A percentile compares a stretch with the other conserved stretches of the same genome.
phyloP scores from a whole-genome alignment of 2,113 vertebrate genomes.

The Otocyon megalotis region DNA sequence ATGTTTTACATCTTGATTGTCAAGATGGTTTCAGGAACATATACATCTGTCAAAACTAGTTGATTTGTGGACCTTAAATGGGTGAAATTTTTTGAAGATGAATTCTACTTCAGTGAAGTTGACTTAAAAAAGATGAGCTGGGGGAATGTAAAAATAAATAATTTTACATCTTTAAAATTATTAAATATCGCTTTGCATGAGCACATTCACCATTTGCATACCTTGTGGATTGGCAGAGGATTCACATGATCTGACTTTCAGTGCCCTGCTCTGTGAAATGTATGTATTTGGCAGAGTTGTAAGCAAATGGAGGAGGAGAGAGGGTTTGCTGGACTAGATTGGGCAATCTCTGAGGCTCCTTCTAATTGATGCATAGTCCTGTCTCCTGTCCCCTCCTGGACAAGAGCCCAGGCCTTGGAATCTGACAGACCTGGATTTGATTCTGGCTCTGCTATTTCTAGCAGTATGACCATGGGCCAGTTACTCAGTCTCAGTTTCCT shows the following conservation, averaged over 20 bases:
- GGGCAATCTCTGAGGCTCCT: not conserved
- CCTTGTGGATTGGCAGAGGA: not conserved
- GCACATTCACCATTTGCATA: not conserved
- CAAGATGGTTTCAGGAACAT: not conserved
- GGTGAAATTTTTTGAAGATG: not conserved
- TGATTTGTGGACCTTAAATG: not conserved
- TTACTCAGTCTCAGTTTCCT: not conserved
- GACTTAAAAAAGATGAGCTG: not conserved
- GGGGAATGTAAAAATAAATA: not conserved
- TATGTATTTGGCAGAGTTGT: not conserved
- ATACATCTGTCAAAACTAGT: not conserved
- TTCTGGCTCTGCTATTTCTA: slow-evolving; percentile 32
- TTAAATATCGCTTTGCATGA: not conserved
- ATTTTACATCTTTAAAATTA: not conserved
- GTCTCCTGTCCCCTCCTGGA: not conserved
- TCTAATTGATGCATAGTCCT: not conserved
- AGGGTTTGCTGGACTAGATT: not conserved
- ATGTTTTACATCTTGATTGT: not conserved
- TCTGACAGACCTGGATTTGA: not conserved
- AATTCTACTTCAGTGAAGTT: not conserved
- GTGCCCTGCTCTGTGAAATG: slow-evolving; percentile 23
- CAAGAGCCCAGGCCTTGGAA: slow-evolving; percentile 1
- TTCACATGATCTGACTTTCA: not conserved
- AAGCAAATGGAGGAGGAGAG: not conserved
- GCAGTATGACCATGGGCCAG: not conserved